Conservation (phyloP, 2,888 invertebrate species). For the Copidosoma aretas region DNA sequence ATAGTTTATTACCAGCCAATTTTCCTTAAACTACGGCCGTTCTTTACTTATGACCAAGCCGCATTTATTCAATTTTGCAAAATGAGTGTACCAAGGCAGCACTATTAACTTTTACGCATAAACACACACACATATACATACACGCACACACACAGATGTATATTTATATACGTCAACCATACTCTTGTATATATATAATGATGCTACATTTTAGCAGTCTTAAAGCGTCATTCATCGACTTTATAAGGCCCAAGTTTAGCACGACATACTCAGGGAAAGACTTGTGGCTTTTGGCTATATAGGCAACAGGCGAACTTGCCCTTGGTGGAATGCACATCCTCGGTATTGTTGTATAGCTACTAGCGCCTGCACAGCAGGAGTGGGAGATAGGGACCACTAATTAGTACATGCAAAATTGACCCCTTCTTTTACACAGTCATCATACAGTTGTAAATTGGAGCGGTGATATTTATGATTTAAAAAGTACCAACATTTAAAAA, state of each 20-base stretch:
- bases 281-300: slow-evolving; percentile 57
- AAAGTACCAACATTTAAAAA: background rate
- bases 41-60: slow-evolving; percentile 52
- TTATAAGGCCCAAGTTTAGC: slow-evolving; percentile 51
- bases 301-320: slow-evolving; percentile 61
- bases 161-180: too few species aligned
- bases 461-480: slow-evolving; percentile 12
- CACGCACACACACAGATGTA: too few species aligned
- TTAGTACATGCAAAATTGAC: slow-evolving; percentile 58
- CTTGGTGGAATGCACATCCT: slow-evolving; percentile 62
- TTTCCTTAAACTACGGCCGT: slow-evolving; percentile 49
- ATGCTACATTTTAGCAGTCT: slow-evolving; percentile 15
- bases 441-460: slow-evolving; percentile 36
- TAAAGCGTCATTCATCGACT: slow-evolving; percentile 39
- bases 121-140: too few species aligned
- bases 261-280: slow-evolving; percentile 53
- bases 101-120: too few species aligned
- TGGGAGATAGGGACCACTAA: slow-evolving; percentile 59
- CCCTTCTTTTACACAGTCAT: slow-evolving; percentile 42
- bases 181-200: too few species aligned
- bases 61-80: slow-evolving; percentile 36
- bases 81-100: slow-evolving; percentile 5
- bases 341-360: slow-evolving; percentile 64
- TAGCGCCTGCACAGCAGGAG: slow-evolving; percentile 61
- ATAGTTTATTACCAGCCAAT: slow-evolving; percentile 55